Percentiles rank a stretch among this genome's conserved stretches.
Evolutionary conservation across 1,140 invertebrate genomes (phyloP).

Genomic region (Nomia melanderi): DNA sequence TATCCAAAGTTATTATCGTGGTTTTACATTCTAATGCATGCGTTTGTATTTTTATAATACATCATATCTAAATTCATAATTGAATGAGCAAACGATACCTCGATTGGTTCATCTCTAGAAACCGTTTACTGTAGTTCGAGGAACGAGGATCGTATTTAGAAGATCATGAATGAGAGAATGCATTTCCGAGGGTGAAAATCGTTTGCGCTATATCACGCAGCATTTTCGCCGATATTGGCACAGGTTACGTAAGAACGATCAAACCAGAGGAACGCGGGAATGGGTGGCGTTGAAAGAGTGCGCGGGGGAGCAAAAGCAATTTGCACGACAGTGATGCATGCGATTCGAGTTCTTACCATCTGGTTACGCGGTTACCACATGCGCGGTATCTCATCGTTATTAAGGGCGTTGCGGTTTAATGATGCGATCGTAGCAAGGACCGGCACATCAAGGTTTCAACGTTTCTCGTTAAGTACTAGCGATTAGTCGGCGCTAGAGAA

Average conservation of each 20-base stretch:
- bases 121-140: background rate
- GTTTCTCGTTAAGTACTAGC: conserved; percentile 35
- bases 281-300: conserved; percentile 10
- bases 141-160: background rate
- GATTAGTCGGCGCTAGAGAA: conserved; percentile 17
- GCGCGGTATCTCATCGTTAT: conserved; percentile 55
- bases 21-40: background rate
- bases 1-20: too few relatives aligned
- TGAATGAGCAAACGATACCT: too few relatives aligned
- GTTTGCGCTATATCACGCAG: background rate
- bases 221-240: background rate
- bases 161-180: background rate
- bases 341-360: conserved; percentile 61
- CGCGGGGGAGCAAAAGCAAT: conserved; percentile 46
- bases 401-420: conserved; percentile 65
- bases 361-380: conserved; percentile 50
- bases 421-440: conserved; percentile 47
- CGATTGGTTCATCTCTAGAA: background rate
- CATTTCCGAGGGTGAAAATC: background rate
- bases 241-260: conserved; percentile 14
- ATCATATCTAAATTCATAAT: too few relatives aligned
- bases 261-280: conserved; percentile 9
- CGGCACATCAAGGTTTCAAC: conserved; percentile 21
- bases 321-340: conserved; percentile 64
- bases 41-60: background rate